A percentile compares a stretch with the other conserved stretches of the same genome.
These are phyloP conservation scores for Acanthiza pusilla DNA, from an alignment of 2,797 vertebrate genomes.

Conservation along the genomic window DNA sequence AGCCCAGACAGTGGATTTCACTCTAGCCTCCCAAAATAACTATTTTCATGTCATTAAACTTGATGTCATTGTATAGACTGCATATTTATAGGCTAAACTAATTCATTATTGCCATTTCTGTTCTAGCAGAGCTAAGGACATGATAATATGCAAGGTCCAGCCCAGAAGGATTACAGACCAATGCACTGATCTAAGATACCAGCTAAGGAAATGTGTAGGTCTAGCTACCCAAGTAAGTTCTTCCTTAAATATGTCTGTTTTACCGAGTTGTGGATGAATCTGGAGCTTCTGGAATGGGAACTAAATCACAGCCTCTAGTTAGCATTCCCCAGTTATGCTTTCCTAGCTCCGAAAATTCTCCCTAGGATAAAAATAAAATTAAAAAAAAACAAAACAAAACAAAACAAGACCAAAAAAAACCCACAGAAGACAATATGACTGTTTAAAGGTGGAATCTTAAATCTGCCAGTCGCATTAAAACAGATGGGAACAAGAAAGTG, in stretches of 20 bases:
- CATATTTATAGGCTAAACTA: neutral
- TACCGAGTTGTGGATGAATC: neutral
- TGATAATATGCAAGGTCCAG: neutral
- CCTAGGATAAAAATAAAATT: too few species aligned
- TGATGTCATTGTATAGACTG: neutral
- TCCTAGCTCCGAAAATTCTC: neutral
- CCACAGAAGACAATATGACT: neutral
- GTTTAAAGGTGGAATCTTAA: neutral
- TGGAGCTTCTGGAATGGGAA: neutral
- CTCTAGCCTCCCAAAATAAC: neutral
- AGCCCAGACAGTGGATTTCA: neutral
- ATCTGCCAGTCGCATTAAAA: neutral
- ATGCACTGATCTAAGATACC: neutral
- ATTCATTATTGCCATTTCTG: neutral
- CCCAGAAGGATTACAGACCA: neutral
- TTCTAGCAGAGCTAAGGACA: neutral
- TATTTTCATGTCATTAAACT: neutral
- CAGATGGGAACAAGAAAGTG: neutral
- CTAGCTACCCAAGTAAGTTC: neutral
- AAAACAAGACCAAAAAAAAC: neutral
- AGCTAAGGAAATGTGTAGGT: neutral
- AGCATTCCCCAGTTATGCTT: neutral
- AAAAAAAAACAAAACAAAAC: too few species aligned
- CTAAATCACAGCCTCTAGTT: neutral
- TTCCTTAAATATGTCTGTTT: neutral